phyloP scores from a whole-genome alignment of 2,113 vertebrate species.

The Electrona antarctica region DNA sequence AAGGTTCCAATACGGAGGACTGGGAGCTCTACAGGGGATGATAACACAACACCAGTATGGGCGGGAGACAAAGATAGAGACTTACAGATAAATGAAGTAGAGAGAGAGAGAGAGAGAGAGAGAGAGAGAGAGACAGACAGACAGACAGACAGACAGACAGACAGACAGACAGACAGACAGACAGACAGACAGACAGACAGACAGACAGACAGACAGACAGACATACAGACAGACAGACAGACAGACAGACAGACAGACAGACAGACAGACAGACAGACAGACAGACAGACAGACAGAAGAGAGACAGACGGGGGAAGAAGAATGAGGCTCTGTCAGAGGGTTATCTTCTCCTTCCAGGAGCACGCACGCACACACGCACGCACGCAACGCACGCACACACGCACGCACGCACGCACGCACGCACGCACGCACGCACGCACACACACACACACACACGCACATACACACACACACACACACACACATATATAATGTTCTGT shows the following conservation, averaged over 20 bases:
- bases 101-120: neutral
- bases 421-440: no score
- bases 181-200: neutral
- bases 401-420: no score
- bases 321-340: neutral
- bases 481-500: no score
- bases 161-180: neutral
- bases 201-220: neutral
- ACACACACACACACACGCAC: no score
- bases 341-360: constrained; percentile 26
- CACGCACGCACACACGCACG: neutral
- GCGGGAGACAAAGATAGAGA: no score
- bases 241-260: neutral
- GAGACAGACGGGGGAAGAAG: neutral
- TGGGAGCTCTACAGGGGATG: no score
- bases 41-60: no score
- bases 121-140: constrained; percentile 1
- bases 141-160: constrained; percentile 1
- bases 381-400: no score
- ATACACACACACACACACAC: no score
- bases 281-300: neutral
- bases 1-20: neutral
- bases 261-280: neutral
- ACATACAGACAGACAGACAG: constrained; percentile 5
- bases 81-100: no score